A percentile compares a stretch with the other conserved stretches of the same genome.
These are phyloP conservation scores for Pseudomyrmex gracilis DNA, from an alignment of 1,140 invertebrate genomes.

Conservation along the genomic window DNA sequence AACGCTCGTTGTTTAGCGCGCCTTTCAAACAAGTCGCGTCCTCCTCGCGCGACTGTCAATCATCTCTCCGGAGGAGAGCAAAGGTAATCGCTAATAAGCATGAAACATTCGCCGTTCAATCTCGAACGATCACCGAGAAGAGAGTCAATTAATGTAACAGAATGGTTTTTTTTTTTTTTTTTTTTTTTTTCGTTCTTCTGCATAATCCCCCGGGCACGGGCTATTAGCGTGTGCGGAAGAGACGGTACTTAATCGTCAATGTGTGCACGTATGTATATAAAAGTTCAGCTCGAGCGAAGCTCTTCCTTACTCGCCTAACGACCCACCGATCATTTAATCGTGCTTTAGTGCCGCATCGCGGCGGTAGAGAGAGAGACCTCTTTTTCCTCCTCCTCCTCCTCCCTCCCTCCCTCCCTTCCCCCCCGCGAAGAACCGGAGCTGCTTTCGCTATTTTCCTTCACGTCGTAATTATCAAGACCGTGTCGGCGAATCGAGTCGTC, in stretches of 20 bases:
- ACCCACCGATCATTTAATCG: slow-evolving; percentile 54
- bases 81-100: too few species aligned
- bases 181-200: slow-evolving; percentile 22
- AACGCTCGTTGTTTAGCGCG: slow-evolving; percentile 7
- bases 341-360: slow-evolving; percentile 41
- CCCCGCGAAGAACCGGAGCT: not conserved
- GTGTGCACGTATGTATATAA: slow-evolving; percentile 14
- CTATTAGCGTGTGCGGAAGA: slow-evolving; percentile 35
- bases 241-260: slow-evolving; percentile 7
- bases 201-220: slow-evolving; percentile 8
- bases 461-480: slow-evolving; percentile 49
- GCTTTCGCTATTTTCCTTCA: slow-evolving; percentile 53
- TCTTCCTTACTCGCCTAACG: slow-evolving; percentile 48
- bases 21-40: not conserved
- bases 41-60: not conserved
- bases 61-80: too few species aligned
- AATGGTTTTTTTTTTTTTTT: too few species aligned
- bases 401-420: too few species aligned
- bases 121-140: not conserved
- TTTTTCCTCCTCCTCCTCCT: too few species aligned
- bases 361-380: too few species aligned
- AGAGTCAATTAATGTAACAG: slow-evolving; percentile 23
- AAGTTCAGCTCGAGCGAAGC: slow-evolving; percentile 37
- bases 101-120: not conserved
- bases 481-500: slow-evolving; percentile 22